Evolutionary conservation across 2,797 vertebrate genomes (phyloP).

Genomic region (Phoebastria nigripes): DNA sequence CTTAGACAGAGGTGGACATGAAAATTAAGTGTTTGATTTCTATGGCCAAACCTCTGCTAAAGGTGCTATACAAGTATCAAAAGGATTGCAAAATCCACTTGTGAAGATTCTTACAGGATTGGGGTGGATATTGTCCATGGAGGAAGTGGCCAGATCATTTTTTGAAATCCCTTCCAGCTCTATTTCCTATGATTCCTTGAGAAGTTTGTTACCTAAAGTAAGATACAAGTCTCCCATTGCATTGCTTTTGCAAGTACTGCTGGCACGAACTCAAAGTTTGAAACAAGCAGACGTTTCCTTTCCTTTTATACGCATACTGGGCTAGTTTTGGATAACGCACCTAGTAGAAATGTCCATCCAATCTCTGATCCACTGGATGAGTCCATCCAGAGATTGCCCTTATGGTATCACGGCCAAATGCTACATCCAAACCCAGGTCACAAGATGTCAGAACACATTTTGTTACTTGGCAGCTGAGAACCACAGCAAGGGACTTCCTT

Average conservation of each 20-base stretch:
- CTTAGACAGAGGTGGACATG: neutral
- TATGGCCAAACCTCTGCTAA: neutral
- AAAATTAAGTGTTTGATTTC: neutral
- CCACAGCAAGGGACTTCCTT: neutral
- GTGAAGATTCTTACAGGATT: neutral
- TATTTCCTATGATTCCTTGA: neutral
- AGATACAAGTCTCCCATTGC: neutral
- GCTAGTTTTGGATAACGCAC: neutral
- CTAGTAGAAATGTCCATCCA: neutral
- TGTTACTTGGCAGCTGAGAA: neutral
- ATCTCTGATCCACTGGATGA: neutral
- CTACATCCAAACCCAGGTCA: neutral
- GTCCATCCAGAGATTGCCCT: neutral
- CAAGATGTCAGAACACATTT: neutral
- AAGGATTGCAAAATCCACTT: neutral
- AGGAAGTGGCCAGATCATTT: accelerated
- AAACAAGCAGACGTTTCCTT: neutral
- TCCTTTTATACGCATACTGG: neutral
- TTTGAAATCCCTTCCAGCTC: neutral
- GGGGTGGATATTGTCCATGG: neutral
- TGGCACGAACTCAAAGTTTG: neutral
- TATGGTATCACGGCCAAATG: neutral
- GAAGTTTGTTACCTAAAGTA: neutral
- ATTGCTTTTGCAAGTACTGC: neutral
- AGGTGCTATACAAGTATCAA: neutral